Evolutionary conservation across 2,888 invertebrate genomes (phyloP).

Genomic region (Caenorhabditis virilis): DNA sequence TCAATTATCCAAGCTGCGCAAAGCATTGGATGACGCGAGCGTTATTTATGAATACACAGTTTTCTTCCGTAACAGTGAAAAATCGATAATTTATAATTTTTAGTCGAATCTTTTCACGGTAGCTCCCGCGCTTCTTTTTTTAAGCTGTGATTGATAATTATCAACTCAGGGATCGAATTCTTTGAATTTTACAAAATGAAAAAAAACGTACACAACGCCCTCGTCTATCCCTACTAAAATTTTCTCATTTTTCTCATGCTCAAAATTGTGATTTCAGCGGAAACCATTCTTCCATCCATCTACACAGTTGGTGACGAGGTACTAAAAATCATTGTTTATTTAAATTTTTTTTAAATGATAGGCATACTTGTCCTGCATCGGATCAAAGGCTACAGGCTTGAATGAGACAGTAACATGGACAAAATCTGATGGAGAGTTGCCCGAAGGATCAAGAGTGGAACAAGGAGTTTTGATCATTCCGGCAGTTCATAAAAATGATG

Average conservation of each 20-base stretch:
- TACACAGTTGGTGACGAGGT: slow-evolving; percentile 30
- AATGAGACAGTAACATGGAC: slow-evolving; percentile 23
- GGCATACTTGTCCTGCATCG: slow-evolving; percentile 23
- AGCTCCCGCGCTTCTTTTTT: too few species aligned
- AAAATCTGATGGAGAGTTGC: slow-evolving; percentile 27
- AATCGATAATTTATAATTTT: too few species aligned
- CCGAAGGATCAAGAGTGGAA: slow-evolving; percentile 24
- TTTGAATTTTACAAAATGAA: background rate
- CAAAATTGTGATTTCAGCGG: too few species aligned
- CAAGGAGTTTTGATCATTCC: slow-evolving; percentile 48
- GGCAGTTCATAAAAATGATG: slow-evolving; percentile 33
- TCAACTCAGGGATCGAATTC: background rate
- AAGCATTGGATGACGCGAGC: too few species aligned
- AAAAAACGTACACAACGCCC: background rate
- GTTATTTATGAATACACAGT: too few species aligned
- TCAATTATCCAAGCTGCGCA: too few species aligned
- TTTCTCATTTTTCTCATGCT: slow-evolving; percentile 24
- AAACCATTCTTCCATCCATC: slow-evolving; percentile 22
- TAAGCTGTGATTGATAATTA: too few species aligned
- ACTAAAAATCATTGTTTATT: background rate
- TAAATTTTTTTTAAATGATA: slow-evolving; percentile 1
- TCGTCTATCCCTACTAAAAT: background rate
- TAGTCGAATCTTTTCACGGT: background rate
- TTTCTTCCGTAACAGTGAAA: too few species aligned
- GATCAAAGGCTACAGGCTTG: slow-evolving; percentile 7